Percentiles rank a stretch among this genome's conserved stretches.
phyloP scores from a whole-genome alignment of 2,888 invertebrate genomes.

The Carterocephalus palaemon region DNA sequence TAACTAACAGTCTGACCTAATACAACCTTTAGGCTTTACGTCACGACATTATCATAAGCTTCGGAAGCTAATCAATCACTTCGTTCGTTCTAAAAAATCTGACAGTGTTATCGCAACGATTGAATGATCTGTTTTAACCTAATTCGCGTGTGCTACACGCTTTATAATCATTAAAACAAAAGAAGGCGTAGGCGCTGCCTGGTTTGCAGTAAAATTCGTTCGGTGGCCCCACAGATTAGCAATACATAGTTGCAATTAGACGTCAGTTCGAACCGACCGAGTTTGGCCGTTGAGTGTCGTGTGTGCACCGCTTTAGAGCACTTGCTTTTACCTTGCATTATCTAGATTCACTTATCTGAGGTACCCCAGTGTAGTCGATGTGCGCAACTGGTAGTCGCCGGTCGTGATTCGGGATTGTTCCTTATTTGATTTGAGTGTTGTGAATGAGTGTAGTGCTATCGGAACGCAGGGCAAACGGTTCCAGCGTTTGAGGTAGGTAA shows the following conservation, averaged over 20 bases:
- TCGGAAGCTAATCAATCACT: no score
- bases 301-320: constrained; percentile 38
- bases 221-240: no score
- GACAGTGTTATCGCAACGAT: no score
- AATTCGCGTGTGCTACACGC: no score
- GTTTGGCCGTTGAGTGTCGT: constrained; percentile 23
- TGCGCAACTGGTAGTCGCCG: constrained; percentile 51
- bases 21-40: no score
- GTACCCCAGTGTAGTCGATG: constrained; percentile 53
- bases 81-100: no score
- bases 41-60: no score
- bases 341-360: constrained; percentile 70
- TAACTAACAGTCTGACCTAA: no score
- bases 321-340: constrained; percentile 64
- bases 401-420: constrained; percentile 40
- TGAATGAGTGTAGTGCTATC: constrained; percentile 36
- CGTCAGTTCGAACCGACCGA: background rate
- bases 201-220: background rate
- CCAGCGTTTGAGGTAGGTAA: constrained; percentile 22
- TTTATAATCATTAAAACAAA: no score
- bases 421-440: constrained; percentile 34
- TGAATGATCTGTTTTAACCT: no score
- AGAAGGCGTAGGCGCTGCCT: no score
- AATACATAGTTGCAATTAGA: constrained; percentile 4
- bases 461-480: constrained; percentile 25